phyloP scores from a whole-genome alignment of 2,113 vertebrate species.

The Rhinolophus sinicus region DNA sequence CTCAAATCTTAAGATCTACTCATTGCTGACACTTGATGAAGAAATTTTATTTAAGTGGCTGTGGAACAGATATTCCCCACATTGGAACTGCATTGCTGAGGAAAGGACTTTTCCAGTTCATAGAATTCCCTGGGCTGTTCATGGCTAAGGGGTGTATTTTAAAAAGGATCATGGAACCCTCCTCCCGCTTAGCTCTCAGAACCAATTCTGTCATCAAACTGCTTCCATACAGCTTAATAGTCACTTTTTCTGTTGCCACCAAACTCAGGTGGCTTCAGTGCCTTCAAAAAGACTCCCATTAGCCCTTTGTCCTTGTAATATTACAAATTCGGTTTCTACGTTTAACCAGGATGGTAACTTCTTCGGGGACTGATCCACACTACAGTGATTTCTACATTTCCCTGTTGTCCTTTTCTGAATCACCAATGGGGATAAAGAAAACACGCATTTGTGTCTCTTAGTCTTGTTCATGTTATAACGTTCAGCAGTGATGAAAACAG shows the following conservation, averaged over 20 bases:
- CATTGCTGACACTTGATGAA: background rate
- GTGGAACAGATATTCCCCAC: background rate
- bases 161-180: background rate
- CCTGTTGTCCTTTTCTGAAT: background rate
- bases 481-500: background rate
- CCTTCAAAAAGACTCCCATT: background rate
- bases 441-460: background rate
- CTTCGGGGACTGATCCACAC: background rate
- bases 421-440: background rate
- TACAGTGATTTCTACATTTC: background rate
- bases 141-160: background rate
- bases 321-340: background rate
- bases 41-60: background rate
- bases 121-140: background rate
- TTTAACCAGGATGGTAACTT: background rate
- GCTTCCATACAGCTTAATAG: background rate
- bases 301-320: background rate
- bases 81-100: background rate
- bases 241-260: too few relatives aligned
- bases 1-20: background rate
- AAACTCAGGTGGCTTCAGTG: background rate
- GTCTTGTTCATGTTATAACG: background rate
- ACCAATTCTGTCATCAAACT: background rate
- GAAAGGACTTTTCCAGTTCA: background rate
- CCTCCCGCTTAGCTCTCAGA: background rate